Conservation (phyloP, 2,888 invertebrate genomes). For the Chesias legatella region DNA sequence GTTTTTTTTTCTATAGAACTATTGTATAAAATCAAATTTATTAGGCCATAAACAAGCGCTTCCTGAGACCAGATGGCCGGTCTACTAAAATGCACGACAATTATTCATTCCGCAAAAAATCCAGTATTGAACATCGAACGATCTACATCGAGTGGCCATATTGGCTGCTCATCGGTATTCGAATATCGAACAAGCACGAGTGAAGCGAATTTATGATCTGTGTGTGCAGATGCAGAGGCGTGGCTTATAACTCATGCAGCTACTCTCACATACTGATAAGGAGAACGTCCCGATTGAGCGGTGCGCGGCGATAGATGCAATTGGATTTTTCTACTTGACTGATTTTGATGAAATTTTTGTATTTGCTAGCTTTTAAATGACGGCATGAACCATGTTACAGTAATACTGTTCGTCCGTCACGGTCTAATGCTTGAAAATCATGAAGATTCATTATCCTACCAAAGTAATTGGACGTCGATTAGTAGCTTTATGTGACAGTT, state of each 20-base stretch:
- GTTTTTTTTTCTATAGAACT: no score
- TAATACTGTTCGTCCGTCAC: no score
- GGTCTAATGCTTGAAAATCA: no score
- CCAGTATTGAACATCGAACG: constrained; percentile 5
- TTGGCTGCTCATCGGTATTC: constrained; percentile 50
- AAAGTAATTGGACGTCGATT: no score
- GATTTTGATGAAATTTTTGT: no score
- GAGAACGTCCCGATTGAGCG: constrained; percentile 4
- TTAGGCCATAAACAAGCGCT: no score
- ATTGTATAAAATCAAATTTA: no score
- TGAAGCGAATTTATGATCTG: constrained; percentile 58
- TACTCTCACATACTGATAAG: constrained; percentile 45
- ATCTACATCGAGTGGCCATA: constrained; percentile 19
- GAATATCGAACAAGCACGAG: constrained; percentile 50
- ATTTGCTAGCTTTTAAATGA: no score
- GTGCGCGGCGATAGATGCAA: neutral
- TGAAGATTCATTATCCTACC: no score
- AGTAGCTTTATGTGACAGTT: no score
- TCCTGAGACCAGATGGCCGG: no score
- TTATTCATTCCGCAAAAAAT: constrained; percentile 14
- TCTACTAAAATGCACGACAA: neutral
- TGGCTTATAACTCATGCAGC: constrained; percentile 43
- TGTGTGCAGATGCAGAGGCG: constrained; percentile 49
- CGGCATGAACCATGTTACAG: no score
- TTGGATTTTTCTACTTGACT: neutral